Evolutionary conservation across 2,113 vertebrate species (phyloP).

Genomic region (Henicopernis longicauda): DNA sequence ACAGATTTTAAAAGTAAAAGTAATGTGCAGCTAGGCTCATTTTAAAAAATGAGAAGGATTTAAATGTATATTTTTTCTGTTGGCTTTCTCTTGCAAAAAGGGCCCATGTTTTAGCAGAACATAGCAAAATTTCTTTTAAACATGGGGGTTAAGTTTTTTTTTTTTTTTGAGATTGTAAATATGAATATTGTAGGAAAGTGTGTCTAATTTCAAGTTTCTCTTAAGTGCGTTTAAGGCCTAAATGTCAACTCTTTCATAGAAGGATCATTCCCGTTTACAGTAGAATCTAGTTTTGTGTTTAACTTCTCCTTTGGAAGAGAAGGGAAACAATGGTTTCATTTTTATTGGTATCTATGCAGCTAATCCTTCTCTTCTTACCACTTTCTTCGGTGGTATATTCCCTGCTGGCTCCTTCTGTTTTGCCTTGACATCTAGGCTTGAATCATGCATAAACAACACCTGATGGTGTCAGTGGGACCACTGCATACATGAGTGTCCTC

Average conservation of each 20-base stretch:
- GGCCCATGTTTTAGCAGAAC: not conserved
- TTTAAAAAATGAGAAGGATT: not conserved
- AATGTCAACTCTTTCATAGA: not conserved
- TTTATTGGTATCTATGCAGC: not conserved
- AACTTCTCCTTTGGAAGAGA: not conserved
- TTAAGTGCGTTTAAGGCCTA: not conserved
- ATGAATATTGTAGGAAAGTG: not conserved
- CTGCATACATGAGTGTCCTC: not conserved
- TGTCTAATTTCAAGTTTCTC: not conserved
- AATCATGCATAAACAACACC: slow-evolving; percentile 49
- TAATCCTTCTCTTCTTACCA: not conserved
- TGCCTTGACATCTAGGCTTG: slow-evolving; percentile 22
- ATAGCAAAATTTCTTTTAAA: not conserved
- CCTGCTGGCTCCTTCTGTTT: slow-evolving; percentile 58
- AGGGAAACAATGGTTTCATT: not conserved
- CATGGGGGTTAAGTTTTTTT: no score
- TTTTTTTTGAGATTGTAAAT: not conserved
- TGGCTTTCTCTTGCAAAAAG: not conserved
- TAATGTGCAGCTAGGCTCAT: not conserved
- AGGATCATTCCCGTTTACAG: not conserved
- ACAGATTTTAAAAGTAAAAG: not conserved
- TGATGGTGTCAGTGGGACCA: slow-evolving; percentile 62
- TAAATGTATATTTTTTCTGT: not conserved
- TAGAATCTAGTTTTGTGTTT: not conserved
- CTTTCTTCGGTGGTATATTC: not conserved